Conservation (phyloP, 2,113 vertebrate species). For the Ptilorrhoa leucosticta region DNA sequence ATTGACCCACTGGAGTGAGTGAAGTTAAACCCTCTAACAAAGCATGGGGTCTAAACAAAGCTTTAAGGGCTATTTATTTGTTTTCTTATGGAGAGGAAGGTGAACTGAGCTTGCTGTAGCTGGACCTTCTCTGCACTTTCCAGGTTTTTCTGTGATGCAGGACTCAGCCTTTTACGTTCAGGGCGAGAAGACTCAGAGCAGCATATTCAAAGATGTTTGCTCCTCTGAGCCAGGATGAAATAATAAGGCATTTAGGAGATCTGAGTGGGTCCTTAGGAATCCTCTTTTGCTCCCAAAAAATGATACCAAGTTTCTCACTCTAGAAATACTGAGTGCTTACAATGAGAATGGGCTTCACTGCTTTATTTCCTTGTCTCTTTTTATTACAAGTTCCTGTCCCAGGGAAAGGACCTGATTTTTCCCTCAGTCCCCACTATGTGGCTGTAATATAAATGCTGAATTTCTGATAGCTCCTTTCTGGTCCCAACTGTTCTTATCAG, state of each 20-base stretch:
- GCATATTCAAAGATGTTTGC: not conserved
- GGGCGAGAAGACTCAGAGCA: not conserved
- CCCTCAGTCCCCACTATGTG: not conserved
- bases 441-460: not conserved
- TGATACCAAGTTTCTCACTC: not conserved
- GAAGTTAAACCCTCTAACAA: not conserved
- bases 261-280: not conserved
- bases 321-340: not conserved
- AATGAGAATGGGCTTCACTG: not conserved
- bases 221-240: not conserved
- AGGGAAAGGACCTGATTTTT: not conserved
- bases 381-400: not conserved
- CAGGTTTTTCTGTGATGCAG: not conserved
- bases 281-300: not conserved
- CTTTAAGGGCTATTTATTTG: not conserved
- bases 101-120: not conserved
- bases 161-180: not conserved
- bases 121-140: not conserved
- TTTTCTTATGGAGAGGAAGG: not conserved
- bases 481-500: not conserved
- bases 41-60: not conserved
- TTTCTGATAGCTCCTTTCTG: not conserved
- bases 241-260: not conserved
- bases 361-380: not conserved
- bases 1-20: not conserved